Evolutionary conservation across 2,797 vertebrate species (phyloP), one percentile per base, ranked within the genome.

Genomic region (Fundulus diaphanus): DNA sequence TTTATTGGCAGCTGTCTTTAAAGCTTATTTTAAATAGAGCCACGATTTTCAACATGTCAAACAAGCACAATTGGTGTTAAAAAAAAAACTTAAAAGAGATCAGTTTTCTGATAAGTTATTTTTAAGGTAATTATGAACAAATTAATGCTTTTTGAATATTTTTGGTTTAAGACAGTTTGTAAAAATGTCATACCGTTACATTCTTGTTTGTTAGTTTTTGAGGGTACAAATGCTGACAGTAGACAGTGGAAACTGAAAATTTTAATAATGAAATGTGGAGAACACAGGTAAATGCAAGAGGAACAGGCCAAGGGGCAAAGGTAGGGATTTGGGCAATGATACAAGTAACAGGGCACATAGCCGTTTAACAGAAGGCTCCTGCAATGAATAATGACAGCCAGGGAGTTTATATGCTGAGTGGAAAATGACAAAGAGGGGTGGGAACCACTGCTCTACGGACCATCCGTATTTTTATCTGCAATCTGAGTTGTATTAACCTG

Each of bases 1-100:
- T 79, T 67, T 87, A 74, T 87, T 79, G 76, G 66, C n/a, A 73
- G 82, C 83, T 48, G 20, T 49, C 49, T 85, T 77, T 54, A 22
- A 40, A 70, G 72, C 68, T 77, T 71, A 73, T 72, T 86, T 44
- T 67, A 44, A 24, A 27, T 16, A 42, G 24, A 44, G 24, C 2
- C 27, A 44, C 27, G n/a, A 67, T 44, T 67, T 16, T 67, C 13
- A 67, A 29, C 27, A 44, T 44, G 63, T 1, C 1, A 44, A 27
- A 40, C 61, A 13, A 40, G 35, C 22, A 37, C 22, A 65, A 40
- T 7, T 65, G 37, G 35, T 40, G 61, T 22, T 37, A n/a, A 13
- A n/a, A n/a, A n/a, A n/a, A n/a, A n/a, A n/a, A n/a, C 22, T 1
- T 9, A 65, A 65, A n/a, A 37, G 8, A 65, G 35, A 65, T n/a